Evolutionary conservation across 2,797 vertebrate genomes (phyloP).

Genomic region (Myripristis murdjan): DNA sequence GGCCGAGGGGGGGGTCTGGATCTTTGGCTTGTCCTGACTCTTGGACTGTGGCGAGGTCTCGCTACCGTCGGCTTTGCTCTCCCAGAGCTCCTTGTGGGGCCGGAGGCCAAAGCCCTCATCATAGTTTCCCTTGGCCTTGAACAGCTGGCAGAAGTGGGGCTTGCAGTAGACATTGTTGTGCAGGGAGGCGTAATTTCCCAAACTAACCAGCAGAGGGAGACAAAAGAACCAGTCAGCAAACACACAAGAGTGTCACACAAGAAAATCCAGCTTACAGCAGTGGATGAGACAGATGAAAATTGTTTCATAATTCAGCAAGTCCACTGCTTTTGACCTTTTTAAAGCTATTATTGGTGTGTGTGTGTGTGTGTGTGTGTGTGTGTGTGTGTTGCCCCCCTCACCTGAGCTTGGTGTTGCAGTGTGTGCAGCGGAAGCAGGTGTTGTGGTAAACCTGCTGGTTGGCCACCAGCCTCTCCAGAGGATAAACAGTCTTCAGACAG

Average conservation of each 20-base stretch:
- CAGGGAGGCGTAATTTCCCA: slow-evolving; percentile 94
- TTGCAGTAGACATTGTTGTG: slow-evolving; percentile 96
- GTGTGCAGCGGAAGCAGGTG: slow-evolving; percentile 93
- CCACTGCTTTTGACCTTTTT: too few relatives aligned
- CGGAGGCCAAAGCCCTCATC: slow-evolving; percentile 97
- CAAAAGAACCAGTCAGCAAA: too few relatives aligned
- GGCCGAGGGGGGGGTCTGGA: slow-evolving; percentile 43
- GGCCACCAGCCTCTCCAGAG: slow-evolving; percentile 93
- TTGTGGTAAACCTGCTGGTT: slow-evolving; percentile 94
- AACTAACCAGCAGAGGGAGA: slow-evolving; percentile 78
- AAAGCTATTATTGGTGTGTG: too few relatives aligned
- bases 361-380: neutral
- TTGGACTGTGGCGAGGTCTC: slow-evolving; percentile 47
- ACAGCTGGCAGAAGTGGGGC: slow-evolving; percentile 96
- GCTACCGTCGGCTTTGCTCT: slow-evolving; percentile 65
- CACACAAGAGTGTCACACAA: too few relatives aligned
- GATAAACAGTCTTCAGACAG: slow-evolving; percentile 95
- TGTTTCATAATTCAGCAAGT: too few relatives aligned
- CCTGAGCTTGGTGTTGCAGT: slow-evolving; percentile 95
- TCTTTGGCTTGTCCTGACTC: neutral
- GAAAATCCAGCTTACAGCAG: too few relatives aligned
- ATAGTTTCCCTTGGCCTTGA: slow-evolving; percentile 98
- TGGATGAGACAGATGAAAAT: slow-evolving; percentile 6
- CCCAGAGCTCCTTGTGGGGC: slow-evolving; percentile 96
- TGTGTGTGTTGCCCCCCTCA: slow-evolving; percentile 68